Evolutionary conservation across 2,888 invertebrate species (phyloP).

Genomic region (Drosophila paramelanica): DNA sequence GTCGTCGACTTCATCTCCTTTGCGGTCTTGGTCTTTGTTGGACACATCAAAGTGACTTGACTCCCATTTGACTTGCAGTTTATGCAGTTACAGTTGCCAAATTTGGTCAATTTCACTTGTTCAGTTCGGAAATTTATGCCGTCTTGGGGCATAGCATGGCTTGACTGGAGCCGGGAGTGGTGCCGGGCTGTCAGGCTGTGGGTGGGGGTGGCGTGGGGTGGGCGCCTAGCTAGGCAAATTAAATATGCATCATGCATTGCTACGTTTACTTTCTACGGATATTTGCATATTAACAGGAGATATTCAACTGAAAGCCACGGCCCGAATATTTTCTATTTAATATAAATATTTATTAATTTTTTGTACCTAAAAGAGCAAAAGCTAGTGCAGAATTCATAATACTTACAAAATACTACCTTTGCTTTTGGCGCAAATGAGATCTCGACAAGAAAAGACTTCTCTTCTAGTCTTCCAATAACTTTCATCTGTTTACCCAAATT

Average conservation of each 20-base stretch:
- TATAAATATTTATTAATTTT: constrained; percentile 9
- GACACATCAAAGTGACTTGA: constrained; percentile 68
- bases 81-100: constrained; percentile 67
- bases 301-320: neutral
- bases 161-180: constrained; percentile 5
- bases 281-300: constrained; percentile 23
- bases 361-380: neutral
- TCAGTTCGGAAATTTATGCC: constrained; percentile 59
- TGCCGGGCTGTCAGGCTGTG: neutral
- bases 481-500: constrained; percentile 30
- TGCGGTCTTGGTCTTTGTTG: constrained; percentile 28
- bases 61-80: constrained; percentile 63
- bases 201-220: constrained; percentile 2
- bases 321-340: constrained; percentile 9
- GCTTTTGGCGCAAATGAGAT: too few species aligned
- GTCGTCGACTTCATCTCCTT: constrained; percentile 3
- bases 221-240: constrained; percentile 37
- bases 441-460: neutral
- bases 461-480: constrained; percentile 10
- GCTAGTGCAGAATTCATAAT: neutral
- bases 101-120: constrained; percentile 78
- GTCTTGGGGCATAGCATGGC: constrained; percentile 41
- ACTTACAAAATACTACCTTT: too few species aligned
- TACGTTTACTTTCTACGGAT: constrained; percentile 35
- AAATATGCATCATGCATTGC: constrained; percentile 42